Evolutionary conservation across 2,888 invertebrate genomes (phyloP), one percentile per base, ranked within the genome.

Genomic region (Acleris emargana): DNA sequence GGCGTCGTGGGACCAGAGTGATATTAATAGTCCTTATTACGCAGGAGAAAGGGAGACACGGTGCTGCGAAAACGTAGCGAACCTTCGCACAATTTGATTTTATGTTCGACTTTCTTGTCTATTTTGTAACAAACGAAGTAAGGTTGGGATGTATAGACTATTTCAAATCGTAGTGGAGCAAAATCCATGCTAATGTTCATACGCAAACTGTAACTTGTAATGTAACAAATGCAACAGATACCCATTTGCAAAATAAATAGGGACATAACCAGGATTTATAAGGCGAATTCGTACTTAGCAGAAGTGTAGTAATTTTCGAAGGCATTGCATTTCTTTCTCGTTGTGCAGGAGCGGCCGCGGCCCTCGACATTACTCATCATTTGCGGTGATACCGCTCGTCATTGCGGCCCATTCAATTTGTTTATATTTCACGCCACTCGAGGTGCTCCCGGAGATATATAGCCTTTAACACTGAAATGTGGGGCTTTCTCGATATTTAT

Each of bases 351-450:
- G 58, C 13, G 43, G 3, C 67, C 64, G 67, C 52, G 67, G 71
- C 74, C 54, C 43, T 71, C 75, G 70, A 75, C 89, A 90, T 92
- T 87, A 89, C 77, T 92, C 88, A 91, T 90, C 86, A 90, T 92
- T 91, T 91, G 87, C 83, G 76, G 69, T 78, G 85, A 82, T 77
- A 80, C 79, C 75, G 80, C 87, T 88, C 90, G 78, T 91, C 90
- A 89, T 86, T 79, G 79, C 80, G 80, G 81, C 78, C 81, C 83
- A 88, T 92, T 89, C 91, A 91, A 91, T 91, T 91, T 91, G 91
- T 91, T 91, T 91, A 90, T 89, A 91, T 91, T 91, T 89, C 87
- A 87, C 87, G 88, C 85, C 85, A 87, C 87, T 88, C 78, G 87
- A 88, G 89, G 88, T 87, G 89, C 88, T 81, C 75, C 72, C 77